Percentiles rank a stretch among this genome's conserved stretches.
Evolutionary conservation across 92 coral and sea anemone species (phyloP).

Genomic region (Nematostella vectensis): DNA sequence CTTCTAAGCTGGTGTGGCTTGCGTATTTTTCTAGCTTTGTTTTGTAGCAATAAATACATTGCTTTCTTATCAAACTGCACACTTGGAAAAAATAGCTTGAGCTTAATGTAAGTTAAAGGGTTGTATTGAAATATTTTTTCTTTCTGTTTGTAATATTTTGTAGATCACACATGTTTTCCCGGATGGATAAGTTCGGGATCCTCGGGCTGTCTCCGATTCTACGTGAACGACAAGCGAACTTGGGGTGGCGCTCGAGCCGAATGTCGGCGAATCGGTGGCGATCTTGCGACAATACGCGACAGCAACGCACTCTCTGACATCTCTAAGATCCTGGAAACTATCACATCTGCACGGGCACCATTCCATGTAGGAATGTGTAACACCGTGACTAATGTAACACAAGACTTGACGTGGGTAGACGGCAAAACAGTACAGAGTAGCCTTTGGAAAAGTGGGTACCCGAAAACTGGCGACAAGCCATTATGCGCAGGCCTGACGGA

Average conservation of each 20-base stretch:
- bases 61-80: too few relatives aligned
- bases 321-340: too few relatives aligned
- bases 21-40: too few relatives aligned
- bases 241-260: conserved; percentile 42
- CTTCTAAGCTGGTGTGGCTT: too few relatives aligned
- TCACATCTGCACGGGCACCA: too few relatives aligned
- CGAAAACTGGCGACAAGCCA: conserved; percentile 5
- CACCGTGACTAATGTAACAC: conserved; percentile 4
- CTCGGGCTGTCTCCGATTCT: conserved; percentile 33
- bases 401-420: conserved; percentile 20
- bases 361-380: conserved; percentile 28
- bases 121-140: too few relatives aligned
- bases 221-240: conserved; percentile 24
- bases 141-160: too few relatives aligned
- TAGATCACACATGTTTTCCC: conserved; percentile 14
- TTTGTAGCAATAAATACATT: too few relatives aligned
- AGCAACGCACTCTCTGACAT: conserved; percentile 1
- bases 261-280: conserved; percentile 38
- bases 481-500: conserved; percentile 23
- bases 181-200: conserved; percentile 28
- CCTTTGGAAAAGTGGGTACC: conserved; percentile 26
- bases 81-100: too few relatives aligned
- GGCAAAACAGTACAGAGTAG: conserved; percentile 8
- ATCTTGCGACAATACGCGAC: conserved; percentile 13
- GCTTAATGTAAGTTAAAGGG: too few relatives aligned